These are phyloP conservation scores for Malachius bipustulatus DNA, from an alignment of 2,888 invertebrate species.

Conservation along the genomic window DNA sequence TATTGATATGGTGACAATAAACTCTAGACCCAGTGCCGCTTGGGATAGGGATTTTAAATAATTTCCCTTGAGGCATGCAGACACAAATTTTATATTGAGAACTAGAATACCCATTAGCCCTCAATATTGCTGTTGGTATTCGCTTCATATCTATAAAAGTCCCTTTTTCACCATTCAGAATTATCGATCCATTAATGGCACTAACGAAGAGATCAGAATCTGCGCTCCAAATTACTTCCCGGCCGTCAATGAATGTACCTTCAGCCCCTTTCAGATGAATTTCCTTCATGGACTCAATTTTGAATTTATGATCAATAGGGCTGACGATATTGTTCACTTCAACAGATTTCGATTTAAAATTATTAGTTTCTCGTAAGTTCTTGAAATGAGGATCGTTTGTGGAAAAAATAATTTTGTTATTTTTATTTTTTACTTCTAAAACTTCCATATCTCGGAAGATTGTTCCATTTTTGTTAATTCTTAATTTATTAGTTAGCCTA, in stretches of 20 bases:
- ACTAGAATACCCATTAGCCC: constrained; percentile 29
- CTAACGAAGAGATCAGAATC: constrained; percentile 69
- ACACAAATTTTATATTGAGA: constrained; percentile 78
- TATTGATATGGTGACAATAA: constrained; percentile 51
- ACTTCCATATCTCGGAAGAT: constrained; percentile 54
- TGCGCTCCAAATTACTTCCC: constrained; percentile 60
- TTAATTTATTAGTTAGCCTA: constrained; percentile 36
- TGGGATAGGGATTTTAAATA: constrained; percentile 66
- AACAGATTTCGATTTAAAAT: constrained; percentile 51
- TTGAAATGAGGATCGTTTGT: constrained; percentile 61
- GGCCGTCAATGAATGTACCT: constrained; percentile 61
- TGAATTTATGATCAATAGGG: constrained; percentile 55
- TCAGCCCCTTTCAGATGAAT: constrained; percentile 68
- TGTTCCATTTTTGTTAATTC: constrained; percentile 55
- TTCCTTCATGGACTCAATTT: constrained; percentile 54
- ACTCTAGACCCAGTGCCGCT: constrained; percentile 41
- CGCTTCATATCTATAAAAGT: constrained; percentile 58
- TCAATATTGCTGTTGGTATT: constrained; percentile 52
- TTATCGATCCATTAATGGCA: constrained; percentile 62
- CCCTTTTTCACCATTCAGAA: constrained; percentile 57
- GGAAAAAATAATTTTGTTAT: constrained; percentile 55
- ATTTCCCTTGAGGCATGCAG: constrained; percentile 78
- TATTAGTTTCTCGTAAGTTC: constrained; percentile 54
- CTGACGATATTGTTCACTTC: constrained; percentile 63
- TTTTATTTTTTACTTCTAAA: constrained; percentile 56